Conservation (phyloP, 1,140 invertebrate species). For the Liolophura sinensis region DNA sequence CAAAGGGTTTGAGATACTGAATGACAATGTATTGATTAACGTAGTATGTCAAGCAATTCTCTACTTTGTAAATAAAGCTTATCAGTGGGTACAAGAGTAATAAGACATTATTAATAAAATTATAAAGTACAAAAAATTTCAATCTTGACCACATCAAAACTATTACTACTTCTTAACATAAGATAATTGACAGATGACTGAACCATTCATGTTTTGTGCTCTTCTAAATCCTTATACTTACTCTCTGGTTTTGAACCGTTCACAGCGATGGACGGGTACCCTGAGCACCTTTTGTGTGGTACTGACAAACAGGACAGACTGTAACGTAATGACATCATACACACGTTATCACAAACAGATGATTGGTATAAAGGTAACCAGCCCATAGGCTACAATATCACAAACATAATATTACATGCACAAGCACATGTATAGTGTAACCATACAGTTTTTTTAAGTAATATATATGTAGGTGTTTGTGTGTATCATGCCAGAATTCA, state of each 20-base stretch:
- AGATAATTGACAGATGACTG: background rate
- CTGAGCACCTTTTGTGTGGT: conserved; percentile 65
- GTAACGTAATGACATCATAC: background rate
- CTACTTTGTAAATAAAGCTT: too few relatives aligned
- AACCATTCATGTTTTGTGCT: background rate
- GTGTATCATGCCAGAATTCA: too few relatives aligned
- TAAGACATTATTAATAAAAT: too few relatives aligned
- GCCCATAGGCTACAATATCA: too few relatives aligned
- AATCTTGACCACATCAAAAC: background rate
- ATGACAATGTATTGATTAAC: background rate
- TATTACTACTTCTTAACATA: background rate
- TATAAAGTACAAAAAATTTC: too few relatives aligned
- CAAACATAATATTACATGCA: too few relatives aligned
- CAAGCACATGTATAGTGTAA: too few relatives aligned
- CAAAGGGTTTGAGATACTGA: background rate
- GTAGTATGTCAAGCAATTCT: background rate
- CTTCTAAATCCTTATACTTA: conserved; percentile 6
- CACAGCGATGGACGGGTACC: conserved; percentile 77
- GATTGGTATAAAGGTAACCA: too few relatives aligned
- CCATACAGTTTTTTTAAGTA: too few relatives aligned
- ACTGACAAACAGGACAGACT: background rate
- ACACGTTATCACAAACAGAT: background rate
- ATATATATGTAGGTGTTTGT: too few relatives aligned
- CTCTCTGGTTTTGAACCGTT: conserved; percentile 68
- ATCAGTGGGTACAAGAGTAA: too few relatives aligned